Base-by-base conservation (phyloP, 2,797 vertebrate genomes). In the Limnodromus scolopaceus region DNA sequence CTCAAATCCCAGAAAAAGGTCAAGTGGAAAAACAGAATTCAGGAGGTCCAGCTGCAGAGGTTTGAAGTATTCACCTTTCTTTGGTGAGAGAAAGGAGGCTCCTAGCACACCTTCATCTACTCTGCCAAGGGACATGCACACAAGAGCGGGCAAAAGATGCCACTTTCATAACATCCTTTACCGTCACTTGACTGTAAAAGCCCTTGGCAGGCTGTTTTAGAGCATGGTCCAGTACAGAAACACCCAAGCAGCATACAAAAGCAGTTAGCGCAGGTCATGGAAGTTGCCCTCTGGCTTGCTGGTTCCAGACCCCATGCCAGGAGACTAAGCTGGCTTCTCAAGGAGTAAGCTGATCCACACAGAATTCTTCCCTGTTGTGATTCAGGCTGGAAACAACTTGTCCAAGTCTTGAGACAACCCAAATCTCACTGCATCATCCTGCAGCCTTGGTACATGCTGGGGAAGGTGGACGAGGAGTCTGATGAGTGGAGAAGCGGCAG, bases 141-240 rank as follows among this genome's bases (percentile, higher is more conserved):
- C 45, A 85, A 66, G 5, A 86, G 24, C 1, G 1, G 28, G 23
- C 0, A 0, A 76, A 61, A 81, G 3, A 6, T 6, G 3, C 0
- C 2, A 0, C 1, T 19, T 81, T 39, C 3, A 0, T 34, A 54
- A 65, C 0, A 0, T 46, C 18, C 20, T 68, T 41, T 45, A 45
- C 60, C 2, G 3, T 16, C 58, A 66, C 28, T 36, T 20, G 20
- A 72, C 3, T 18, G 11, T 14, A 30, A 57, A 16, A 83, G 43
- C 43, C 34, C 38, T 38, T 22, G 28, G 60, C 43, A 93, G 24
- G 32, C 46, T 43, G 18, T 5, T 81, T 34, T 5, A 75, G 57
- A 84, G 38, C 1, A 0, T 7, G 23, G 38, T 30, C 39, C 27
- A 5, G 2, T 7, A 51, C 13, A 78, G 81, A 81, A 55, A 20